phyloP scores from a whole-genome alignment of 92 coral and sea anemone species.

The Parazoanthus darwini region DNA sequence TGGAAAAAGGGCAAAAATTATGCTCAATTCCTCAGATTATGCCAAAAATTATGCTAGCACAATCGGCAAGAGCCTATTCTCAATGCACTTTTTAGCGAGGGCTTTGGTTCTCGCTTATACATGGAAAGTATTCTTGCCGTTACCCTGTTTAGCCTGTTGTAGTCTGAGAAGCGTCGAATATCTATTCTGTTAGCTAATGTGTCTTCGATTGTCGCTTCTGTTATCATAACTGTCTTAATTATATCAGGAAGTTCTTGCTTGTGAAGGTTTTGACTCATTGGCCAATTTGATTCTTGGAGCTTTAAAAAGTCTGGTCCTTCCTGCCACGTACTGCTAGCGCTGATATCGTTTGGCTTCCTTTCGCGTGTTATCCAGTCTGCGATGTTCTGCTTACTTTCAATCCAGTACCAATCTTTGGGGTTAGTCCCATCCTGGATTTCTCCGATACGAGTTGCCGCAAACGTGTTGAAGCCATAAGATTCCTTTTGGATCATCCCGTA shows the following conservation, averaged over 20 bases:
- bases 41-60: too few relatives aligned
- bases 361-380: slow-evolving; percentile 67
- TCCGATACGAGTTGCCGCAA: slow-evolving; percentile 63
- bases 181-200: too few relatives aligned
- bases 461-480: slow-evolving; percentile 61
- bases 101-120: not conserved
- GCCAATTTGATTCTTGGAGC: slow-evolving; percentile 57
- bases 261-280: slow-evolving; percentile 19
- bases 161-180: not conserved
- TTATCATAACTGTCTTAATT: slow-evolving; percentile 28
- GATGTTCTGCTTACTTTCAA: slow-evolving; percentile 44
- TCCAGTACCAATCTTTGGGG: slow-evolving; percentile 61
- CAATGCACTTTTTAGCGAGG: too few relatives aligned
- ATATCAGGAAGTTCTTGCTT: slow-evolving; percentile 27
- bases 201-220: not conserved
- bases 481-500: too few relatives aligned
- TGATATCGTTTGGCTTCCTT: slow-evolving; percentile 53
- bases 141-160: not conserved
- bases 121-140: not conserved
- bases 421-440: slow-evolving; percentile 55
- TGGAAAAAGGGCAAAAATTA: too few relatives aligned
- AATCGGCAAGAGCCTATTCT: too few relatives aligned
- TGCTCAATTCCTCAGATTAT: too few relatives aligned
- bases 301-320: slow-evolving; percentile 60
- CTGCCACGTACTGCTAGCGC: slow-evolving; percentile 51